Evolutionary conservation across 2,113 vertebrate genomes (phyloP), one percentile per base, ranked within the genome.

Genomic region (Oreochromis aureus): DNA sequence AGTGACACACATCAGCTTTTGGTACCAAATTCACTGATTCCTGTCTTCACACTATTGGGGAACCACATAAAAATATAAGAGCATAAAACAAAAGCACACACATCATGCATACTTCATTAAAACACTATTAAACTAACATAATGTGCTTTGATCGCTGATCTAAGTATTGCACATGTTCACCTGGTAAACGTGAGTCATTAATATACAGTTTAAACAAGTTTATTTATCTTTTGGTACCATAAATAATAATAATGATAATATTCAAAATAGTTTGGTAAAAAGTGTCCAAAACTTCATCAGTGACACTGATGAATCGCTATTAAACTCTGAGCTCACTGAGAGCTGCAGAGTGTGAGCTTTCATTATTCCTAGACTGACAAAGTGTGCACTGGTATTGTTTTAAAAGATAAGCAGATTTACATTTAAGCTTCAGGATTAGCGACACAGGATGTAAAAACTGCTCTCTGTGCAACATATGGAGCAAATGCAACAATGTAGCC

Each of bases 151-250:
- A 92, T 56, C 46, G 73, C 30, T 86, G 9, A 78, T 27, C 86
- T 86, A 41, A 56, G 19, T 90, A 91, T 92, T 93, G 89, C 91
- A 94, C 85, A 78, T 91, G n/a, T 80, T 88, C 30, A 83, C 55
- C 32, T 82, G 24, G 63, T 86, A 41, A 82, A 79, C 66, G 22
- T 73, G 34, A 63, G 10, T 54, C 15, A 53, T 87, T 82, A 10
- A 27, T 10, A 69, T 71, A 54, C 4, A 88, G 54, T 30, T 82
- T 9, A 82, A 86, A 84, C 9, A 85, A 81, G 46, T 79, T 63
- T n/a, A 30, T 69, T 10, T 7, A 48, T 39, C 16, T 80, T 46
- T 78, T 54, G 46, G 54, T 34, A 39, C 27, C 34, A 15, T 34
- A 6, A 63, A 80, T 89, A 18, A 41, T 80, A 55, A 73, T 16